These are phyloP conservation scores for Panurus biarmicus DNA, from an alignment of 2,113 vertebrate genomes.

Conservation along the genomic window DNA sequence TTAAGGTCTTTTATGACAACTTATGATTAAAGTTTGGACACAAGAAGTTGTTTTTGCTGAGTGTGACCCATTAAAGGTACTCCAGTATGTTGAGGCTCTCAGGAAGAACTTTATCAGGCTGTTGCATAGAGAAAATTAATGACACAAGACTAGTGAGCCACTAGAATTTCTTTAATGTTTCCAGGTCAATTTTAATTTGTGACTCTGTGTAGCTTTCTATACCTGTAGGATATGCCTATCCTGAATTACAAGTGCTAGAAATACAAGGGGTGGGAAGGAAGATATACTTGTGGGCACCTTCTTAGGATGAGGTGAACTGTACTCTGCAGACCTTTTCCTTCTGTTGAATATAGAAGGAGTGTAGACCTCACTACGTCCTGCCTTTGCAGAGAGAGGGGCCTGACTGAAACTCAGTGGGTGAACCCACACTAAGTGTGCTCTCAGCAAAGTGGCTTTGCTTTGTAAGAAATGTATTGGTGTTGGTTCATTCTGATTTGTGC, in stretches of 20 bases:
- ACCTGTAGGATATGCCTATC: background rate
- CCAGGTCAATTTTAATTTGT: background rate
- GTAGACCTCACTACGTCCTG: background rate
- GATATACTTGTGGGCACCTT: background rate
- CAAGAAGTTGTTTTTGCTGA: background rate
- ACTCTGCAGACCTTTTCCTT: background rate
- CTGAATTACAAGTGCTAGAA: background rate
- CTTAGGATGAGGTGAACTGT: background rate
- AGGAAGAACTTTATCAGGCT: background rate
- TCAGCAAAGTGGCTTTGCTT: background rate
- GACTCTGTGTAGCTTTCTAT: background rate
- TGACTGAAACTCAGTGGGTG: background rate
- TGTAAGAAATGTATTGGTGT: background rate
- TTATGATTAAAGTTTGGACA: background rate
- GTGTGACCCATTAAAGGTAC: background rate
- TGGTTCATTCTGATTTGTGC: background rate
- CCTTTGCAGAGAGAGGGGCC: background rate
- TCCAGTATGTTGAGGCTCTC: background rate
- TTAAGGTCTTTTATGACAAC: background rate
- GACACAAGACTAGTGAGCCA: background rate
- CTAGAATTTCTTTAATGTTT: background rate
- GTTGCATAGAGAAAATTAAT: background rate
- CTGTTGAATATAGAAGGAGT: background rate
- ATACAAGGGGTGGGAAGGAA: background rate
- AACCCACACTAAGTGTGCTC: background rate